These are phyloP conservation scores for Alcedo quadribrachys DNA, from an alignment of 2,797 vertebrate genomes.

Conservation along the genomic window DNA sequence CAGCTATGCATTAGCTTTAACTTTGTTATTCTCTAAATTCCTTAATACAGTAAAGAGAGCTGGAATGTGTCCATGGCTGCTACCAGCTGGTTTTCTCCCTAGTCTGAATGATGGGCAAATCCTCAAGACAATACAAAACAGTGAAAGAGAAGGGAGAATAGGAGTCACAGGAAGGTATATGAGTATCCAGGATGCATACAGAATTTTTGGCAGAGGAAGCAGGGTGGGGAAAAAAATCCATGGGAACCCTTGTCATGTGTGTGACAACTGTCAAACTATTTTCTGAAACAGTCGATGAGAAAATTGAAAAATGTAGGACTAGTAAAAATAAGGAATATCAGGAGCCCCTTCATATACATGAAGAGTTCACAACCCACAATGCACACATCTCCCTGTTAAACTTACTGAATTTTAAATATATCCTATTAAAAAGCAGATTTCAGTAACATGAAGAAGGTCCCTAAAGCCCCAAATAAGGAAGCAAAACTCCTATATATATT, in stretches of 20 bases:
- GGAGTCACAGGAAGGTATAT: not conserved
- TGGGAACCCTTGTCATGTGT: not conserved
- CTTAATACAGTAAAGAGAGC: not conserved
- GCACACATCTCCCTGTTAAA: not conserved
- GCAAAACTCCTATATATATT: not conserved
- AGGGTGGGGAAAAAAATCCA: not conserved
- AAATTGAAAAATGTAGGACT: not conserved
- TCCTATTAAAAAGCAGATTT: not conserved
- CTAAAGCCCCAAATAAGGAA: not conserved
- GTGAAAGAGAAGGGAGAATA: not conserved
- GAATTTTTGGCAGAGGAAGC: not conserved
- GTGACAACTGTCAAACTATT: not conserved
- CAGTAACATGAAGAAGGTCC: not conserved
- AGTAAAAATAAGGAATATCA: not conserved
- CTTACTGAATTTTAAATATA: not conserved
- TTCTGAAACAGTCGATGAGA: not conserved
- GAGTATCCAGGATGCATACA: not conserved
- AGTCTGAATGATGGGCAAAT: not conserved
- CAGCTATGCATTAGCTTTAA: not conserved
- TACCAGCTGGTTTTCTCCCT: not conserved
- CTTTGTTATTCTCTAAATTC: not conserved
- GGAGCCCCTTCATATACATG: not conserved
- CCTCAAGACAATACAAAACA: not conserved
- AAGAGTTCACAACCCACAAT: not conserved
- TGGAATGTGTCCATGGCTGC: not conserved